phyloP scores from a whole-genome alignment of 2,888 invertebrate species.

The Tetropium fuscum region DNA sequence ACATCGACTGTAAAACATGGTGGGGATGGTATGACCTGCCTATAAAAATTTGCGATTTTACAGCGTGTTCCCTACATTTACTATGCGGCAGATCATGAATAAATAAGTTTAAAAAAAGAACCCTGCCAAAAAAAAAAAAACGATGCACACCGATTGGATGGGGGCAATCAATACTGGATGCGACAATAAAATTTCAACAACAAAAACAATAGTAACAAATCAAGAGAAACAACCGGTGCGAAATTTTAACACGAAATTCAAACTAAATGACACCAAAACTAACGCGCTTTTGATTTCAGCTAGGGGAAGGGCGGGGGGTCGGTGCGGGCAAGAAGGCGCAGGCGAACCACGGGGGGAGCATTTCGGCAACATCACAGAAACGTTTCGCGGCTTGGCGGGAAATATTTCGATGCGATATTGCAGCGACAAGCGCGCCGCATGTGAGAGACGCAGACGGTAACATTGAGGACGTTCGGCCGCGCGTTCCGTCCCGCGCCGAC shows the following conservation, averaged over 20 bases:
- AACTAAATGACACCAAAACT: constrained; percentile 25
- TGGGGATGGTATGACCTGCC: constrained; percentile 39
- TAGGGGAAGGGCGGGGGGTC: constrained; percentile 32
- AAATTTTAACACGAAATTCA: constrained; percentile 14
- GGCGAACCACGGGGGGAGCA: constrained; percentile 6
- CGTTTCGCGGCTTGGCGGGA: constrained; percentile 28
- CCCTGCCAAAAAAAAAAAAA: constrained; percentile 20
- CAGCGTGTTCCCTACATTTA: constrained; percentile 35
- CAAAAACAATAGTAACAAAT: constrained; percentile 30
- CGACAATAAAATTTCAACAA: constrained; percentile 37
- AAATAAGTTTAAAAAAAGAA: constrained; percentile 24
- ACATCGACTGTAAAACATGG: constrained; percentile 41
- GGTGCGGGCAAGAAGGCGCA: constrained; percentile 31
- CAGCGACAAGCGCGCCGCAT: constrained; percentile 15
- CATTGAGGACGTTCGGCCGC: too few species aligned
- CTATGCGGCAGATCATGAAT: constrained; percentile 36
- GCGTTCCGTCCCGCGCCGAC: constrained; percentile 37
- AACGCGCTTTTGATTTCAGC: constrained; percentile 24
- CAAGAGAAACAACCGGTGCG: constrained; percentile 30
- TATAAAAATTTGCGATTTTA: constrained; percentile 34
- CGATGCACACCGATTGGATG: constrained; percentile 26
- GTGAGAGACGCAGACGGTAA: too few species aligned
- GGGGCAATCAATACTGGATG: constrained; percentile 11
- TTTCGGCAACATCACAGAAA: constrained; percentile 40
- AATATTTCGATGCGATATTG: constrained; percentile 45